phyloP scores from a whole-genome alignment of 1,140 invertebrate species.

The Phocides pigmalion region DNA sequence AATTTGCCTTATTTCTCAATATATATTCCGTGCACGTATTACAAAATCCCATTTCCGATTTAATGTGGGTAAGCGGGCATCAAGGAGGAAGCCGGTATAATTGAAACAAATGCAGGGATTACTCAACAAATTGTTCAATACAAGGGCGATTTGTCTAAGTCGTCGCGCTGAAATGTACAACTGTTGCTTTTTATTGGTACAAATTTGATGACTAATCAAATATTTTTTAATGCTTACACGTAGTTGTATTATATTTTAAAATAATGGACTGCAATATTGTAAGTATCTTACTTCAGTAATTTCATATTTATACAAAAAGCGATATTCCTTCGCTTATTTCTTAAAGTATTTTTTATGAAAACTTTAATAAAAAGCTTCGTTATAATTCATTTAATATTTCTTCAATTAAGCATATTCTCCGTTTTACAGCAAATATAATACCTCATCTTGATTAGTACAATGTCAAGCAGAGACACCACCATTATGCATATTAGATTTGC shows the following conservation, averaged over 20 bases:
- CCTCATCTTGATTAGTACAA: conserved; percentile 14
- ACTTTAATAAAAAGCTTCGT: too few species aligned
- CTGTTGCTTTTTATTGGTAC: conserved; percentile 65
- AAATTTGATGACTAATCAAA: conserved; percentile 45
- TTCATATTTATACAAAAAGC: too few species aligned
- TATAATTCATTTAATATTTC: too few species aligned
- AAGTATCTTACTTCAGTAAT: too few species aligned
- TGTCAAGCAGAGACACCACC: background rate
- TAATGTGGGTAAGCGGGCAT: conserved; percentile 64
- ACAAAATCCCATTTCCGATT: conserved; percentile 62
- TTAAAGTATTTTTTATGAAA: too few species aligned
- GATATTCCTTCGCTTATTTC: too few species aligned
- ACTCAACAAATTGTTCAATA: conserved; percentile 82
- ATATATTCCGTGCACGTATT: conserved; percentile 63
- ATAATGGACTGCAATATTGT: too few species aligned
- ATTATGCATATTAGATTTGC: conserved; percentile 24
- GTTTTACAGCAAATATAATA: background rate
- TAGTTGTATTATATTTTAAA: too few species aligned
- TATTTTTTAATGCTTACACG: background rate
- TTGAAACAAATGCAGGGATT: conserved; percentile 82
- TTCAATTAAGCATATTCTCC: too few species aligned
- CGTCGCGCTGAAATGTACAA: conserved; percentile 59
- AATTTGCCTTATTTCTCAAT: conserved; percentile 47
- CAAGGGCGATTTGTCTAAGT: conserved; percentile 80
- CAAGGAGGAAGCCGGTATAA: conserved; percentile 74